Base-by-base conservation (phyloP, 2,113 vertebrate species). In the Morphnarchus princeps region DNA sequence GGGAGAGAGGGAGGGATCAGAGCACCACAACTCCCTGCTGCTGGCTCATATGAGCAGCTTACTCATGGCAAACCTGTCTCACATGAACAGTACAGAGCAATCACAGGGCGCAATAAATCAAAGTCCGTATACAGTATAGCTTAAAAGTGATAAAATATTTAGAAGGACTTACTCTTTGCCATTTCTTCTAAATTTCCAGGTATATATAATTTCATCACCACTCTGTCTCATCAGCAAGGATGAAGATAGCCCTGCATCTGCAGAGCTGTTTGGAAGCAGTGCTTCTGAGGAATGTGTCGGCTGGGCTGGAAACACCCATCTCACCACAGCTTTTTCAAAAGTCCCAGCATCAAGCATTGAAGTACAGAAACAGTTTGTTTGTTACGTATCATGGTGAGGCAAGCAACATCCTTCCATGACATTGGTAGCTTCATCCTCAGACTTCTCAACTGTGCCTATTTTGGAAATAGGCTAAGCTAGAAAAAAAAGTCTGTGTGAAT, bases 231-330 rank as follows among this genome's bases (percentile, higher is more conserved):
- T 4, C 17, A 55, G 38, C 36, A 63, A 71, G 31, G 16, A 63
- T 28, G n/a, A 77, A 76, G 40, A 40, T 1, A 80, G 32, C 45
- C 16, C 6, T 38, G 22, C 25, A 21, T 10, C 38, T 47, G 32
- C 71, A 82, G 52, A 82, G 58, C 16, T 66, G 10, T 71, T 73
- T 0, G 0, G 42, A 69, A 28, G 16, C 26, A 61, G 22, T 22
- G 18, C 31, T 70, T 87, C 36, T 13, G 12, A 79, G 34, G 42
- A 79, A n/a, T 0, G 0, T 11, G 10, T 38, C 0, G 0, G 5
- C 47, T 69, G 74, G 29, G 18, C 61, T 91, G 47, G 36, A 71
- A 82, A 72, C 7, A 76, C 3, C 17, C 21, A 21, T 10, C 25
- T 45, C 25, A 40, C 28, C 19, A 29, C 32, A 50, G 10, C 16